phyloP scores from a whole-genome alignment of 2,113 vertebrate genomes.

The Lamprologus ornatipinnis region DNA sequence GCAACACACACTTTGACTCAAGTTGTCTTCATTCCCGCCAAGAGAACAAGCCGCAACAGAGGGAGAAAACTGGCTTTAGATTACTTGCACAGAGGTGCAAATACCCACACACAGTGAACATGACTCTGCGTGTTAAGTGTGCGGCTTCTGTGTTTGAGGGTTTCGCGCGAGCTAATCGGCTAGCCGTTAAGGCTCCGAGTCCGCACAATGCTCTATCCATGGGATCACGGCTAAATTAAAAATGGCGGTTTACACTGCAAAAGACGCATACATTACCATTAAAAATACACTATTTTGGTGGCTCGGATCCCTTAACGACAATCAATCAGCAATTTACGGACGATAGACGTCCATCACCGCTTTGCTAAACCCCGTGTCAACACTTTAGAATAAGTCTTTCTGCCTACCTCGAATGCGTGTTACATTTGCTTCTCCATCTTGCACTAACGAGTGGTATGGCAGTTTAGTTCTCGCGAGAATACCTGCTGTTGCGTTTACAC shows the following conservation, averaged over 20 bases:
- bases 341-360: background rate
- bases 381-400: slow-evolving; percentile 18
- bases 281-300: slow-evolving; percentile 6
- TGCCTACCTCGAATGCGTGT: slow-evolving; percentile 73
- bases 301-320: background rate
- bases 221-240: slow-evolving; percentile 73
- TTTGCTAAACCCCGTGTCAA: background rate
- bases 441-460: slow-evolving; percentile 66
- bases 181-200: background rate
- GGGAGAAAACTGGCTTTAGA: background rate
- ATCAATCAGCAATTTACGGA: background rate
- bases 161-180: slow-evolving; percentile 49
- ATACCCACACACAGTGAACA: slow-evolving; percentile 16
- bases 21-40: background rate
- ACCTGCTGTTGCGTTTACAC: slow-evolving; percentile 23
- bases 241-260: slow-evolving; percentile 76
- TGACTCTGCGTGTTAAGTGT: background rate
- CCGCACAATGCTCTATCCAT: slow-evolving; percentile 65
- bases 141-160: slow-evolving; percentile 3
- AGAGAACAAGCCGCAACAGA: background rate
- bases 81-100: background rate
- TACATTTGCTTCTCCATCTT: slow-evolving; percentile 79
- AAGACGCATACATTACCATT: slow-evolving; percentile 44
- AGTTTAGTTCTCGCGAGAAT: slow-evolving; percentile 69
- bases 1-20: background rate